These are phyloP conservation scores for Stenurella melanura DNA, from an alignment of 2,888 invertebrate species.

Conservation along the genomic window DNA sequence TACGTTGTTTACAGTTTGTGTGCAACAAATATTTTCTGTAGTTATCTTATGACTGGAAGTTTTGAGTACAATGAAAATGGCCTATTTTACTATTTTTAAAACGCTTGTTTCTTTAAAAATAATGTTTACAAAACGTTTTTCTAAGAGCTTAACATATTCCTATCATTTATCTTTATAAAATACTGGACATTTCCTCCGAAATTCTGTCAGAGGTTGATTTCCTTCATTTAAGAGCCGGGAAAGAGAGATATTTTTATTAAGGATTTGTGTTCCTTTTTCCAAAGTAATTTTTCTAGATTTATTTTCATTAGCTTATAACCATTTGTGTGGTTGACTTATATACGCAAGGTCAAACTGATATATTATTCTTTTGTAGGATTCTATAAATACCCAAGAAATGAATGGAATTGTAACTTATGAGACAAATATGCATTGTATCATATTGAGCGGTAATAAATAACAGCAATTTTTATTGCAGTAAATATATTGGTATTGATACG, in stretches of 20 bases:
- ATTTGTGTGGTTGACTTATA: neutral
- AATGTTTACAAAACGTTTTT: too few species aligned
- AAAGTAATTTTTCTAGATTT: neutral
- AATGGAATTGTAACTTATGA: neutral
- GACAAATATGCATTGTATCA: neutral
- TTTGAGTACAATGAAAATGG: neutral
- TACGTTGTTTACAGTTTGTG: neutral
- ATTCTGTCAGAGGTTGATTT: too few species aligned
- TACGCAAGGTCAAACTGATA: neutral
- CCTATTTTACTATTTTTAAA: slow-evolving; percentile 2
- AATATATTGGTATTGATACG: neutral
- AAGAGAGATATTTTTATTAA: too few species aligned
- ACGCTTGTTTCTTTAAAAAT: too few species aligned
- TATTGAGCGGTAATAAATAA: neutral
- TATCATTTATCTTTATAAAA: too few species aligned
- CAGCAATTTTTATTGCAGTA: neutral
- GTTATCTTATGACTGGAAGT: neutral
- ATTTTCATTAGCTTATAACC: neutral
- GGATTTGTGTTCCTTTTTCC: neutral
- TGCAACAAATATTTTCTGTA: neutral
- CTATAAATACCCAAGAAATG: slow-evolving; percentile 7
- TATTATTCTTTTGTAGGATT: neutral
- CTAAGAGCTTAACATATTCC: too few species aligned
- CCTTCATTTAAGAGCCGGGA: too few species aligned
- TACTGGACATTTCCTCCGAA: too few species aligned